These are phyloP conservation scores for Anthopleura xanthogrammica DNA, from an alignment of 92 coral and sea anemone genomes.

Conservation along the genomic window DNA sequence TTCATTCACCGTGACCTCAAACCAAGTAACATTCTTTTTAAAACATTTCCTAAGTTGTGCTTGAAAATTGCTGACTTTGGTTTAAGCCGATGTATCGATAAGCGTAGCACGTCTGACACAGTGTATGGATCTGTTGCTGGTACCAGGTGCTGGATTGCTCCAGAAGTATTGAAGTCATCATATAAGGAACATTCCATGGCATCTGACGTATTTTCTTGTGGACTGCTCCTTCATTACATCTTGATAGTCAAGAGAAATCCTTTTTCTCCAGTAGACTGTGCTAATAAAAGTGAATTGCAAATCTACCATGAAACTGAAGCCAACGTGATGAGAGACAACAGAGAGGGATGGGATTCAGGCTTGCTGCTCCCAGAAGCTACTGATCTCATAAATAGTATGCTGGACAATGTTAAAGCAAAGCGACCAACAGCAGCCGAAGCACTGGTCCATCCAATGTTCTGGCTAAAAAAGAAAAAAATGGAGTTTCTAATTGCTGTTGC, in stretches of 20 bases:
- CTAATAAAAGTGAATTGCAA: background rate
- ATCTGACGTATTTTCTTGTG: constrained; percentile 50
- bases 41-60: background rate
- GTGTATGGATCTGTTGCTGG: background rate
- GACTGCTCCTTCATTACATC: constrained; percentile 44
- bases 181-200: background rate
- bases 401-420: background rate
- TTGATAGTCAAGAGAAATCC: constrained; percentile 43
- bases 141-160: constrained; percentile 5
- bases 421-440: constrained; percentile 45
- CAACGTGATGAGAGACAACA: constrained; percentile 20
- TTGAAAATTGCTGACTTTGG: constrained; percentile 1
- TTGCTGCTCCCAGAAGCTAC: constrained; percentile 47
- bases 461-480: constrained; percentile 49
- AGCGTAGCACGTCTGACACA: background rate
- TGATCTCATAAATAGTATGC: constrained; percentile 33
- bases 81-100: background rate
- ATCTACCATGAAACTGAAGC: constrained; percentile 33
- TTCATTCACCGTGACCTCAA: constrained; percentile 7
- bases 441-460: constrained; percentile 49
- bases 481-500: constrained; percentile 43
- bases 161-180: background rate
- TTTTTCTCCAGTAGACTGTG: constrained; percentile 18
- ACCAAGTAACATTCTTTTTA: background rate
- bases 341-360: background rate